Percentiles rank a stretch among this genome's conserved stretches.
Conservation (phyloP, 2,888 invertebrate species). For the Pecten maximus region DNA sequence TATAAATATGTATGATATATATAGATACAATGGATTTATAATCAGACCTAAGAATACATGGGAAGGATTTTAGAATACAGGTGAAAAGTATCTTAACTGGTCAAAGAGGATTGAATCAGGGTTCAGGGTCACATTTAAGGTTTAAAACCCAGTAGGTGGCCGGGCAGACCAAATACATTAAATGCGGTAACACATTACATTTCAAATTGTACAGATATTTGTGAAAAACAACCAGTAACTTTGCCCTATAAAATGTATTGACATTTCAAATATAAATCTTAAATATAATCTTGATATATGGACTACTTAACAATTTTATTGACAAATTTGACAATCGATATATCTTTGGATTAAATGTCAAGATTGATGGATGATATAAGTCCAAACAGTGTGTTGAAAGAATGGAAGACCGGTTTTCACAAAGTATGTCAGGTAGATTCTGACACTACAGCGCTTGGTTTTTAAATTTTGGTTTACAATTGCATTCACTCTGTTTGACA, state of each 20-base stretch:
- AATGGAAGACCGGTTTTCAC: neutral
- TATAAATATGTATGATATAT: too few species aligned
- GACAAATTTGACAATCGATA: constrained; percentile 25
- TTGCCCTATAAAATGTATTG: neutral
- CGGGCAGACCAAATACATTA: too few species aligned
- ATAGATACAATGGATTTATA: too few species aligned
- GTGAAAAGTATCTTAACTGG: too few species aligned
- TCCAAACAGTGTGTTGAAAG: neutral
- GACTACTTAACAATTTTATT: constrained; percentile 14
- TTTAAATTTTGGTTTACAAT: neutral
- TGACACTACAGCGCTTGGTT: neutral
- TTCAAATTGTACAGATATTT: too few species aligned
- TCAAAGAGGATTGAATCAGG: too few species aligned
- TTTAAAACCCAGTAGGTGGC: too few species aligned
- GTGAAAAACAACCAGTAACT: too few species aligned
- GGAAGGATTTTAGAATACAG: too few species aligned
- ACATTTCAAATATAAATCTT: neutral
- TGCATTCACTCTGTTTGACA: constrained; percentile 5
- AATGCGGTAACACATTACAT: too few species aligned
- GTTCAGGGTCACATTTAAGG: too few species aligned
- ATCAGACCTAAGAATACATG: too few species aligned
- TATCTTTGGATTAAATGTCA: constrained; percentile 27
- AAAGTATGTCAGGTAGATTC: constrained; percentile 16
- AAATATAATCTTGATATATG: constrained; percentile 2
- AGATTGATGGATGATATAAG: constrained; percentile 9